phyloP scores from a whole-genome alignment of 2,888 invertebrate species.

The Phaedon cochleariae region DNA sequence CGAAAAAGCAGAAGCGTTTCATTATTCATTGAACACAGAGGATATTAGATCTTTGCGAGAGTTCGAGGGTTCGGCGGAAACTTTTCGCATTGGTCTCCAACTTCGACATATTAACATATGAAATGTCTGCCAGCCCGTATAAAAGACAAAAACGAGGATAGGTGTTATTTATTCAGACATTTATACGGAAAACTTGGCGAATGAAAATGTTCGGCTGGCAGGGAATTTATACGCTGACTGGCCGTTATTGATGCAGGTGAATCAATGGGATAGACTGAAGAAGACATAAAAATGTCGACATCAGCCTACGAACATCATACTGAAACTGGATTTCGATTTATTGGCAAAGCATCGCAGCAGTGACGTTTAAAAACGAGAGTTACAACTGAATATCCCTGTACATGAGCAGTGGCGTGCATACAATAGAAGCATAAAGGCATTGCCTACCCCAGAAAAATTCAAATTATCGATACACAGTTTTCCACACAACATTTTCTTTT shows the following conservation, averaged over 20 bases:
- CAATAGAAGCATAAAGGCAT: too few species aligned
- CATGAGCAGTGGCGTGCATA: too few species aligned
- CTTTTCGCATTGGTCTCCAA: conserved; percentile 32
- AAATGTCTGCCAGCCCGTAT: conserved; percentile 32
- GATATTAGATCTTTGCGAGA: conserved; percentile 25
- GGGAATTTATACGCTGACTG: not conserved
- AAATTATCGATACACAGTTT: too few species aligned
- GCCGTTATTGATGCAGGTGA: not conserved
- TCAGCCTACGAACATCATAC: not conserved
- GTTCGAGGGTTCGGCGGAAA: conserved; percentile 26
- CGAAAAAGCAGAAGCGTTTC: conserved; percentile 7
- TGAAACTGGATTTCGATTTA: conserved; percentile 4
- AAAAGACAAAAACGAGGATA: conserved; percentile 31
- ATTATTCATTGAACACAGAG: conserved; percentile 28
- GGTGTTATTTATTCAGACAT: conserved; percentile 33
- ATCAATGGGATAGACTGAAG: not conserved
- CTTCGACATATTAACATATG: conserved; percentile 37
- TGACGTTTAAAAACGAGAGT: conserved; percentile 14
- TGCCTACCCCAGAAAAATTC: too few species aligned
- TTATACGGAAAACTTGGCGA: conserved; percentile 31
- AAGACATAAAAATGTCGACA: not conserved
- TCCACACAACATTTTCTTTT: too few species aligned
- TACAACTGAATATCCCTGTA: too few species aligned
- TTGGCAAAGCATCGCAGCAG: conserved; percentile 17
- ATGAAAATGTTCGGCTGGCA: conserved; percentile 20